Percentiles rank a stretch among this genome's conserved stretches.
Conservation (phyloP, 2,797 vertebrate genomes). For the Perdix hodgsoniae region DNA sequence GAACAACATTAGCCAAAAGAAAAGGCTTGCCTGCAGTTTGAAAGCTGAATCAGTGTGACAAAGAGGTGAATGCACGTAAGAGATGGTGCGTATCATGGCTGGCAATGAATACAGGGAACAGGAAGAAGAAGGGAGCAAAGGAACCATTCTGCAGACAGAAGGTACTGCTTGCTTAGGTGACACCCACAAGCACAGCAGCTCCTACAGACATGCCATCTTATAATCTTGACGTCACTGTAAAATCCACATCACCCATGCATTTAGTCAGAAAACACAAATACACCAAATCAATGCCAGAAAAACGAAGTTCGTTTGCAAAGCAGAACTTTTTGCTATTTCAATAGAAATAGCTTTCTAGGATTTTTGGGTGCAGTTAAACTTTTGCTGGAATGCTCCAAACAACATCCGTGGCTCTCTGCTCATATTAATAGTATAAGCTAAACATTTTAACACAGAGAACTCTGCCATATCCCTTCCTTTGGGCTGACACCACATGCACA, state of each 20-base stretch:
- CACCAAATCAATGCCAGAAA: neutral
- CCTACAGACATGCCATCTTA: fast-evolving
- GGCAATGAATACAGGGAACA: neutral
- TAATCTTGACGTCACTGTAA: neutral
- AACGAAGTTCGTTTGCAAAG: neutral
- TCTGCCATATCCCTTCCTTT: neutral
- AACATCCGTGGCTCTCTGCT: neutral
- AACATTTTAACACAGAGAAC: neutral
- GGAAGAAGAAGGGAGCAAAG: fast-evolving
- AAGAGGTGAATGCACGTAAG: fast-evolving
- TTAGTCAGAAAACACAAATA: neutral
- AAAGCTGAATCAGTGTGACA: neutral
- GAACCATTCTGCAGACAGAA: neutral
- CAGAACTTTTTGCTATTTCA: neutral
- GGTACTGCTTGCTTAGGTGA: neutral
- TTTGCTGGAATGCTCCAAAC: neutral
- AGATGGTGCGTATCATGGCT: fast-evolving
- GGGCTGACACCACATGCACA: neutral
- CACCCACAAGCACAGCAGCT: no score
- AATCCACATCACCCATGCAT: neutral
- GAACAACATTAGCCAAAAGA: neutral
- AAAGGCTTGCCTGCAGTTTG: neutral
- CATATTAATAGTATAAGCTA: neutral
- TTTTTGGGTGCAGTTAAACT: neutral
- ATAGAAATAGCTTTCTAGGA: neutral